phyloP scores from a whole-genome alignment of 1,140 invertebrate genomes.

The Dolichoris vasculosae region DNA sequence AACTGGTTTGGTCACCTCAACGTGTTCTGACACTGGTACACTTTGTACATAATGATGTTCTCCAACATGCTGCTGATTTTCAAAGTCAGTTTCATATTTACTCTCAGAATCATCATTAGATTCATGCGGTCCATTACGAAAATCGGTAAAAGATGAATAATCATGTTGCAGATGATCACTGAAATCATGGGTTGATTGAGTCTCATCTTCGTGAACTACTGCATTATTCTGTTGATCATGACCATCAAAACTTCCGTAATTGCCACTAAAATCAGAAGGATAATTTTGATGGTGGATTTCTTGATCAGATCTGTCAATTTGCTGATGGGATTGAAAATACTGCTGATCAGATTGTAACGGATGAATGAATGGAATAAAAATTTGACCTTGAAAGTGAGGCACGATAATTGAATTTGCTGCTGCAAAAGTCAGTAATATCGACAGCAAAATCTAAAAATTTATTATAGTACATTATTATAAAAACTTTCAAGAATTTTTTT shows the following conservation, averaged over 20 bases:
- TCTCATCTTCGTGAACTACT: slow-evolving; percentile 50
- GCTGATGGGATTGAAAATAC: slow-evolving; percentile 16
- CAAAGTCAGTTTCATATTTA: background rate
- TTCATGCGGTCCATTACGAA: slow-evolving; percentile 55
- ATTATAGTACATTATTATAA: background rate
- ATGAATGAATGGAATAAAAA: slow-evolving; percentile 55
- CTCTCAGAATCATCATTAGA: slow-evolving; percentile 44
- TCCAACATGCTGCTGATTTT: slow-evolving; percentile 43
- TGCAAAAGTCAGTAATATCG: slow-evolving; percentile 60
- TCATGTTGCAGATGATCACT: slow-evolving; percentile 54
- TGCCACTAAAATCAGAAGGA: slow-evolving; percentile 51
- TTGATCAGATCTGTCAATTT: slow-evolving; percentile 66
- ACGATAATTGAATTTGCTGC: slow-evolving; percentile 64
- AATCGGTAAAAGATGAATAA: slow-evolving; percentile 58
- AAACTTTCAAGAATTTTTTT: background rate
- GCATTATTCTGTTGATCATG: slow-evolving; percentile 52
- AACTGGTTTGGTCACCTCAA: slow-evolving; percentile 83
- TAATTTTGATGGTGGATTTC: slow-evolving; percentile 52
- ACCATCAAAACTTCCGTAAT: slow-evolving; percentile 48
- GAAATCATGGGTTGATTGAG: slow-evolving; percentile 37
- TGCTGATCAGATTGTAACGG: background rate
- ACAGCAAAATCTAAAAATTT: slow-evolving; percentile 61
- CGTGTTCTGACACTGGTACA: slow-evolving; percentile 80
- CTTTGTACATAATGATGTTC: slow-evolving; percentile 71
- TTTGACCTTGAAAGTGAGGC: slow-evolving; percentile 57